Conservation (phyloP, 2,797 vertebrate genomes). For the Furcifer pardalis region DNA sequence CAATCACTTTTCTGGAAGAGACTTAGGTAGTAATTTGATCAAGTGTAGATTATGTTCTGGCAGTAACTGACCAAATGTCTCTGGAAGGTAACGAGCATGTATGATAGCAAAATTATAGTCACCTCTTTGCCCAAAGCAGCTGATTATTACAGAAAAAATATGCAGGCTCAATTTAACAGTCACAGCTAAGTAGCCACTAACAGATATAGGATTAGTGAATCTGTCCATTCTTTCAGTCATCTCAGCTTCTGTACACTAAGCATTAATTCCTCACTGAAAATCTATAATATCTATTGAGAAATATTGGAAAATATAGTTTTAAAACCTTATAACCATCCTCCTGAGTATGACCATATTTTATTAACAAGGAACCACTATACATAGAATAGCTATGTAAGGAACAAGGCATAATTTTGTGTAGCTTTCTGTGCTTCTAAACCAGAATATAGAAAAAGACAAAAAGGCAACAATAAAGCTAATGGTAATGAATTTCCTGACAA, state of each 20-base stretch:
- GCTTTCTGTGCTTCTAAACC: neutral
- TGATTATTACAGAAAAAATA: neutral
- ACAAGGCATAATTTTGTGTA: neutral
- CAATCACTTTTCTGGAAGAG: neutral
- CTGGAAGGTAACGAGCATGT: neutral
- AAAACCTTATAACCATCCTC: neutral
- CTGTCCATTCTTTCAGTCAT: neutral
- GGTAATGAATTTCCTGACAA: constrained; percentile 8
- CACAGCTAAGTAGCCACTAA: neutral
- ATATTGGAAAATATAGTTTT: neutral
- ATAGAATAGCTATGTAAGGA: no score
- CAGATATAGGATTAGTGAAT: neutral
- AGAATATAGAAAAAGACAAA: neutral
- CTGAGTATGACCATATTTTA: neutral
- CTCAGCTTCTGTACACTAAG: neutral
- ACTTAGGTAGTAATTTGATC: neutral
- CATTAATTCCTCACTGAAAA: neutral
- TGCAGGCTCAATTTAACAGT: neutral
- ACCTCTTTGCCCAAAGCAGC: neutral
- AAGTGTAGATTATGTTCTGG: neutral
- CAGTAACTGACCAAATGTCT: neutral
- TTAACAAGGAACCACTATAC: no score
- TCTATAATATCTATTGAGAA: neutral
- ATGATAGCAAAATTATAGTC: neutral
- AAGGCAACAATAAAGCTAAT: neutral